phyloP scores from a whole-genome alignment of 2,797 vertebrate genomes.

The Poecilia velifera region DNA sequence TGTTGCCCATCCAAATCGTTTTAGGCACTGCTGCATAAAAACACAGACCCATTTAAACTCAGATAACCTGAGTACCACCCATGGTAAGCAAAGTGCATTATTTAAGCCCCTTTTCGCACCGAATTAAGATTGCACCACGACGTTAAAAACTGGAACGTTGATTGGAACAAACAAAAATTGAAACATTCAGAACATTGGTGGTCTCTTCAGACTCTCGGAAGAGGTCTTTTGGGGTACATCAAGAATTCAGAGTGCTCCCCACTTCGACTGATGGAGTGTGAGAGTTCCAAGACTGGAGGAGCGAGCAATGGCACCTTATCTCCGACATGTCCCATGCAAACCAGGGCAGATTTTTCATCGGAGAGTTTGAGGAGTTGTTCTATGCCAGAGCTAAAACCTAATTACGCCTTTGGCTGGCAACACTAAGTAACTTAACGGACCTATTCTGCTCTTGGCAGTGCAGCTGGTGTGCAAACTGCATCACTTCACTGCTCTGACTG shows the following conservation, averaged over 20 bases:
- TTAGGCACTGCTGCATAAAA: not conserved
- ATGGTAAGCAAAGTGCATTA: not conserved
- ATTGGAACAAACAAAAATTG: not conserved
- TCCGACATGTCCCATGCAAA: not conserved
- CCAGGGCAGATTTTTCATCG: not conserved
- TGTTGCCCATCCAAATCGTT: conserved; percentile 20
- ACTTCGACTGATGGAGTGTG: not conserved
- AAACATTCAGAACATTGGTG: not conserved
- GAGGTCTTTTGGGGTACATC: not conserved
- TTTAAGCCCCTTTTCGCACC: not conserved
- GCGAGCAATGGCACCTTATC: not conserved
- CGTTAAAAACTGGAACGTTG: not conserved
- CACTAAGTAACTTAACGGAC: conserved; percentile 1
- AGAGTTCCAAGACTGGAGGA: not conserved
- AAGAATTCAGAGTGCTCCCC: not conserved
- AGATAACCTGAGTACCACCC: conserved; percentile 4
- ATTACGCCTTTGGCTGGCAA: not conserved
- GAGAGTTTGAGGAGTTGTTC: not conserved
- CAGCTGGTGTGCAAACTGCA: not conserved
- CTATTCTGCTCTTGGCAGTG: not conserved
- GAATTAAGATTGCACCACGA: not conserved
- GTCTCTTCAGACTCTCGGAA: not conserved
- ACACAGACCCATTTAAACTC: conserved; percentile 2
- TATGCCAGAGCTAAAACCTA: not conserved
- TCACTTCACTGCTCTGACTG: not conserved